Evolutionary conservation across 2,797 vertebrate species (phyloP).

Genomic region (Scarus forsteni): DNA sequence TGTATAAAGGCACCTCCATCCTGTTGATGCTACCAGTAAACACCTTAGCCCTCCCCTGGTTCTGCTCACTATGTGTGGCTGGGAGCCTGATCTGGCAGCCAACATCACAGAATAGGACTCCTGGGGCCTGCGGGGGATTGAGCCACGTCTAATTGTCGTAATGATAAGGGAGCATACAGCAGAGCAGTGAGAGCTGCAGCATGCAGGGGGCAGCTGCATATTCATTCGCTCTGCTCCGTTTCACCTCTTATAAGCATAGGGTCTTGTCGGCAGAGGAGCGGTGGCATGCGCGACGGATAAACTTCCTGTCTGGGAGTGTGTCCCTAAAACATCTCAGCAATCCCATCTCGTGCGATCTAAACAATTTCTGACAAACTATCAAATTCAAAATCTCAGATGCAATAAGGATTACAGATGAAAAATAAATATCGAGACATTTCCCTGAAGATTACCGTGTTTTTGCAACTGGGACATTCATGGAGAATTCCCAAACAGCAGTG

Average conservation of each 20-base stretch:
- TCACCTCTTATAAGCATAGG: slow-evolving; percentile 75
- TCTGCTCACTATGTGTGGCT: slow-evolving; percentile 59
- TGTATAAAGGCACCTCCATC: slow-evolving; percentile 86
- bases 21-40: slow-evolving; percentile 90
- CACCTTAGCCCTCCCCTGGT: slow-evolving; percentile 79
- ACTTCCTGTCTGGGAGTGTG: slow-evolving; percentile 84
- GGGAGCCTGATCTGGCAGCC: slow-evolving; percentile 54
- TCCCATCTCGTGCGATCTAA: slow-evolving; percentile 64
- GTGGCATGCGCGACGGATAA: slow-evolving; percentile 81
- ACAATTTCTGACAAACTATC: slow-evolving; percentile 62
- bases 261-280: slow-evolving; percentile 71
- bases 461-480: slow-evolving; percentile 8
- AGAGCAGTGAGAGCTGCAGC: slow-evolving; percentile 63
- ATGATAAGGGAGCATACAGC: slow-evolving; percentile 77
- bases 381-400: slow-evolving; percentile 58
- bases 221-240: slow-evolving; percentile 76
- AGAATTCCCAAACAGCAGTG: slow-evolving; percentile 8
- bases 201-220: slow-evolving; percentile 65
- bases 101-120: slow-evolving; percentile 81
- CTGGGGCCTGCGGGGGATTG: slow-evolving; percentile 65
- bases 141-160: slow-evolving; percentile 82
- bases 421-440: slow-evolving; percentile 31
- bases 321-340: slow-evolving; percentile 62
- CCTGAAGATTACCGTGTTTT: slow-evolving; percentile 8
- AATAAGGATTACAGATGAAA: slow-evolving; percentile 43